phyloP scores from a whole-genome alignment of 2,888 invertebrate species.

The Parnassius smintheus region DNA sequence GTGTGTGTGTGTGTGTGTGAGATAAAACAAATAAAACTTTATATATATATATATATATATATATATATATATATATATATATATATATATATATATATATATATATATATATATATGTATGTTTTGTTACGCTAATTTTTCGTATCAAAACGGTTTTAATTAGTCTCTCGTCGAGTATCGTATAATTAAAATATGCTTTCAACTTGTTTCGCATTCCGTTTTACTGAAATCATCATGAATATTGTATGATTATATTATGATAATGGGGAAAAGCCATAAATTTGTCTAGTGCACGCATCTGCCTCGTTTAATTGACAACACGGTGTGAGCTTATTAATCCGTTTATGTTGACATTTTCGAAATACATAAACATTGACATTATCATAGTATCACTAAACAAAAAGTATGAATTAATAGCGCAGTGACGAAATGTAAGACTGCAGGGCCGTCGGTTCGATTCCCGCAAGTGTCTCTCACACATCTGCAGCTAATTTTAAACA shows the following conservation, averaged over 20 bases:
- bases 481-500: too few species aligned
- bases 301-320: conserved; percentile 19
- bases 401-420: too few species aligned
- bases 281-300: conserved; percentile 20
- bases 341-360: conserved; percentile 13
- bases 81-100: too few species aligned
- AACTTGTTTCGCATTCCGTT: conserved; percentile 25
- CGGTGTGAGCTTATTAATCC: conserved; percentile 13
- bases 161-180: conserved; percentile 9
- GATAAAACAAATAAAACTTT: too few species aligned
- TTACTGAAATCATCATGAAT: conserved; percentile 22
- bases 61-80: too few species aligned
- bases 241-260: conserved; percentile 23
- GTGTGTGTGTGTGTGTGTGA: too few species aligned
- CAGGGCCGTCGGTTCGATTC: too few species aligned
- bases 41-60: too few species aligned
- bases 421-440: too few species aligned
- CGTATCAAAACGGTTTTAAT: conserved; percentile 14
- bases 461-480: too few species aligned
- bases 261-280: conserved; percentile 24
- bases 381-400: not conserved
- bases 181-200: conserved; percentile 27
- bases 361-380: conserved; percentile 9
- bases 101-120: too few species aligned
- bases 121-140: conserved; percentile 6